These are phyloP conservation scores for Tachycineta bicolor DNA, from an alignment of 2,113 vertebrate species.

Conservation along the genomic window DNA sequence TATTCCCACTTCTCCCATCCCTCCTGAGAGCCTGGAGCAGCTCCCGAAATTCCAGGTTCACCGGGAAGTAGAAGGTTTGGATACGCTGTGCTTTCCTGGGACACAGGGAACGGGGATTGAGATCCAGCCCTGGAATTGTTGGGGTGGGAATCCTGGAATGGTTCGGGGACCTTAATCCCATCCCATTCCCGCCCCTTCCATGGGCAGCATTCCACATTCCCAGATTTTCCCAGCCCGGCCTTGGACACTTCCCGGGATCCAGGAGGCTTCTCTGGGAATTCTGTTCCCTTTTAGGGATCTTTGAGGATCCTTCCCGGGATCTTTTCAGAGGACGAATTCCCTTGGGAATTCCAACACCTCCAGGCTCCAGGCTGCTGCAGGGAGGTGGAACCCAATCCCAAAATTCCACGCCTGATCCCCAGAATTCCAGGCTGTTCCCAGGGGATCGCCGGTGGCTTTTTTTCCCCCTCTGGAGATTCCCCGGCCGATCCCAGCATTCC, in stretches of 20 bases:
- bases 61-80: not conserved
- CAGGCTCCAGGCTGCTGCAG: no score
- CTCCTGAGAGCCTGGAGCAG: not conserved
- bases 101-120: not conserved
- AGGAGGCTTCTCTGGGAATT: not conserved
- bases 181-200: not conserved
- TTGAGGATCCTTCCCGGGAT: not conserved
- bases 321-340: no score
- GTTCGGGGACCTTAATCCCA: not conserved
- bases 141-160: not conserved
- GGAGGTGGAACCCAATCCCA: no score
- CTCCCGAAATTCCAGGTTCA: rapidly evolving
- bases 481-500: no score
- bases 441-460: no score
- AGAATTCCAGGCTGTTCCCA: no score
- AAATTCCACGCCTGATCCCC: no score
- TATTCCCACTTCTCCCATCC: not conserved
- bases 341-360: no score
- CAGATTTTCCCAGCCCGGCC: not conserved
- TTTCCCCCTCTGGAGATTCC: no score
- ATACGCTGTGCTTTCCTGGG: rapidly evolving
- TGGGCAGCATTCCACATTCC: not conserved
- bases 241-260: not conserved
- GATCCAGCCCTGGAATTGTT: not conserved
- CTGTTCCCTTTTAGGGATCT: not conserved